Evolutionary conservation across 2,113 vertebrate species (phyloP), one percentile per base, ranked within the genome.

Genomic region (Lycaon pictus): DNA sequence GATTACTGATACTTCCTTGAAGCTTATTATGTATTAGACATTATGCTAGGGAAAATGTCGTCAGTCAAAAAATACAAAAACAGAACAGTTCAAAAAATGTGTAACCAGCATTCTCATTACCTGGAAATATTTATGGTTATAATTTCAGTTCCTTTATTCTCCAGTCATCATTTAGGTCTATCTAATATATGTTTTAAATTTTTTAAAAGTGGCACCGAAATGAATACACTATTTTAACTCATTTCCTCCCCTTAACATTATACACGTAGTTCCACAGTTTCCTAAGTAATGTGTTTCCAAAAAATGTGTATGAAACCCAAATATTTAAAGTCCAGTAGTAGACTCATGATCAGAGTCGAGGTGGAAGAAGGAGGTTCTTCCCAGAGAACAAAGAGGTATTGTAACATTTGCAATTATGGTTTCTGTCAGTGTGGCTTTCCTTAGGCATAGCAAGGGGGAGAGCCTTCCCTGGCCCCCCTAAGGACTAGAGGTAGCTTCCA

Each of bases 241-340:
- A 37, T 29, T 51, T 87, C 43, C 48, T 4, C 15, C 51, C 53
- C 11, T 89, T 95, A 74, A 58, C 29, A 74, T 37, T 83, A 17
- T 27, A 29, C 27, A 32, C 72, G 63, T 13, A 55, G 19, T 76
- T 72, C 3, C 77, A 62, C 22, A 67, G 10, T 89, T 83, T 92
- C n/a, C 29, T 74, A 74, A 79, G n/a, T 79, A 81, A 60, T 7
- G 7, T 29, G 15, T 58, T 97, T 95, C 56, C 84, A 56, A 87
- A 96, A 95, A 92, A 72, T 55, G 43, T 79, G 17, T 90, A 37
- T 87, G 74, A 72, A 96, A 77, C 25, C 29, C 74, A 71, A 62
- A 83, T 15, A 32, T 55, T 74, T 43, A 7, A 69, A 32, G 7
- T 92, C 12, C 11, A 85, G 7, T 23, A 55, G 56, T 65, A 93